A percentile compares a stretch with the other conserved stretches of the same genome.
phyloP scores from a whole-genome alignment of 2,113 vertebrate species.

The Anhinga anhinga region DNA sequence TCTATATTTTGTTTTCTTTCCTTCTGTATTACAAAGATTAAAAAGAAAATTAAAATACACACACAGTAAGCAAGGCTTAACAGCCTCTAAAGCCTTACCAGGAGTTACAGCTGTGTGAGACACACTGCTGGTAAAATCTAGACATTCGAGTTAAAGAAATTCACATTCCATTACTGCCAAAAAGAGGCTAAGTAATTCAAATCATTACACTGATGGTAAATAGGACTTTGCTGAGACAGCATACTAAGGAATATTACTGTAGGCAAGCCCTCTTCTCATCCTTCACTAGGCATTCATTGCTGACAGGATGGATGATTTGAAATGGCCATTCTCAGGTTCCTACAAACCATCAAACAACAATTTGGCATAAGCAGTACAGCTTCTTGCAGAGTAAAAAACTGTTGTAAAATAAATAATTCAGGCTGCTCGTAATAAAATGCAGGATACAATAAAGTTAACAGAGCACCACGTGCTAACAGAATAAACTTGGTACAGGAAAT shows the following conservation, averaged over 20 bases:
- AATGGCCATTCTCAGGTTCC: neutral
- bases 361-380: neutral
- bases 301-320: neutral
- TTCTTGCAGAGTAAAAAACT: neutral
- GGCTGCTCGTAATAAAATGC: neutral
- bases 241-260: neutral
- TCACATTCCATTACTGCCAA: neutral
- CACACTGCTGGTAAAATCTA: neutral
- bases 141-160: neutral
- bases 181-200: neutral
- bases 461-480: neutral
- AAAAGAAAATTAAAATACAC: neutral
- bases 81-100: neutral
- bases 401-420: neutral
- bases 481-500: neutral
- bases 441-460: neutral
- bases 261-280: neutral
- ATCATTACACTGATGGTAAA: neutral
- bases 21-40: neutral
- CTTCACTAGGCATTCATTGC: neutral
- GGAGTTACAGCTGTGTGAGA: neutral
- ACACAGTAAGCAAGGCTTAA: neutral
- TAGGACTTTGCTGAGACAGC: neutral
- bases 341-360: neutral
- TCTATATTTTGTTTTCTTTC: neutral